phyloP scores from a whole-genome alignment of 1,140 invertebrate species.

The Leucophenga varia region DNA sequence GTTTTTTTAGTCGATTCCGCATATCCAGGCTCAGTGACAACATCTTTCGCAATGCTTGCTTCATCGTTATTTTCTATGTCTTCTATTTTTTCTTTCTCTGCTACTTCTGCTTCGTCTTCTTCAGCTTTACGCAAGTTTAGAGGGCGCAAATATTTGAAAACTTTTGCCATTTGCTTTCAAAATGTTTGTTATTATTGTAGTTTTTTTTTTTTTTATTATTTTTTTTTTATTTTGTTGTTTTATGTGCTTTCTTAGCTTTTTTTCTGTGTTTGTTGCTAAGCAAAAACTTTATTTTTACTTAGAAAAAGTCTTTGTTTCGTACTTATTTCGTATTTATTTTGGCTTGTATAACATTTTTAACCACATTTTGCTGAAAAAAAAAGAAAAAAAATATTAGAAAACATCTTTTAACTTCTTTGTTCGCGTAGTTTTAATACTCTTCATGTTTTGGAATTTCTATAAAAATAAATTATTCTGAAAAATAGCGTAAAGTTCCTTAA shows the following conservation, averaged over 20 bases:
- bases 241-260: constrained; percentile 6
- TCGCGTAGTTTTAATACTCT: too few relatives aligned
- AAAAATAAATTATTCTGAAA: too few relatives aligned
- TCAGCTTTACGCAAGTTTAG: not conserved
- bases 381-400: too few relatives aligned
- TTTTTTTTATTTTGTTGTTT: constrained; percentile 4
- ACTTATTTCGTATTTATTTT: too few relatives aligned
- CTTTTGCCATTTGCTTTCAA: constrained; percentile 40
- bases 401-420: too few relatives aligned
- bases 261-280: constrained; percentile 16
- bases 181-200: constrained; percentile 13
- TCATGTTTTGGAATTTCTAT: too few relatives aligned
- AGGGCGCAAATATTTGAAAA: constrained; percentile 26
- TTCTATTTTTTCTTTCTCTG: not conserved
- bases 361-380: constrained; percentile 16
- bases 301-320: too few relatives aligned
- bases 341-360: constrained; percentile 10
- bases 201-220: constrained; percentile 10
- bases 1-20: not conserved
- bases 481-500: too few relatives aligned
- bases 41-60: too few relatives aligned
- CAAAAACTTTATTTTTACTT: constrained; percentile 1
- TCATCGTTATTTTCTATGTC: too few relatives aligned
- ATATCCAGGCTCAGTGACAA: too few relatives aligned
- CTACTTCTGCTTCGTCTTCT: not conserved